Evolutionary conservation across 2,797 vertebrate species (phyloP).

Genomic region (Diplodus puntazzo): DNA sequence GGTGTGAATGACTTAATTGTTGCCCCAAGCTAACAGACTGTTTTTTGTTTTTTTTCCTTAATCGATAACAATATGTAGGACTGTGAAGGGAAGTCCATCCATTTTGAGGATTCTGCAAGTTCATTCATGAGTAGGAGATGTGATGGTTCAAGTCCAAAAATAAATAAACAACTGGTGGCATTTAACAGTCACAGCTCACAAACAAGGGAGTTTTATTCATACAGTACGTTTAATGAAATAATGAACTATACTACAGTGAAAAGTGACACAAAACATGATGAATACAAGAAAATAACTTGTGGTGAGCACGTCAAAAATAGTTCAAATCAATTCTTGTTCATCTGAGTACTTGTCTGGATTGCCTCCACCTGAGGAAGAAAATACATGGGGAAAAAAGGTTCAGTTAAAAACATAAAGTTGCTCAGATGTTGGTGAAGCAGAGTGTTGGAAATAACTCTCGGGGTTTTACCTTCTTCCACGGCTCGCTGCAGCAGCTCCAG

Average conservation of each 20-base stretch:
- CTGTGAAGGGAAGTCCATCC: slow-evolving; percentile 21
- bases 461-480: slow-evolving; percentile 49
- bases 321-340: slow-evolving; percentile 1
- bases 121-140: not conserved
- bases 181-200: slow-evolving; percentile 2
- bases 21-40: slow-evolving; percentile 26
- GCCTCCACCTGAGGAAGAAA: slow-evolving; percentile 47
- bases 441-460: not conserved
- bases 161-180: not conserved
- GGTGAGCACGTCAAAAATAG: slow-evolving; percentile 32
- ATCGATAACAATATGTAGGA: slow-evolving; percentile 1
- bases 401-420: not conserved
- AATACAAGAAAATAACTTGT: not conserved
- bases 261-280: not conserved
- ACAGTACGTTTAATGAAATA: slow-evolving; percentile 18
- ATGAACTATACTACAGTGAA: not conserved
- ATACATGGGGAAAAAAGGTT: not conserved
- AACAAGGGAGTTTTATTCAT: slow-evolving; percentile 11
- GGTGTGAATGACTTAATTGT: slow-evolving; percentile 53
- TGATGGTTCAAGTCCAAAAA: not conserved
- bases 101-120: not conserved
- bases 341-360: slow-evolving; percentile 18
- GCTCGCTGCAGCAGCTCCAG: slow-evolving; percentile 54
- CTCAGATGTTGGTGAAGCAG: not conserved
- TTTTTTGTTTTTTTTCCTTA: not conserved